phyloP scores from a whole-genome alignment of 1,140 invertebrate genomes.

The Delia radicum region DNA sequence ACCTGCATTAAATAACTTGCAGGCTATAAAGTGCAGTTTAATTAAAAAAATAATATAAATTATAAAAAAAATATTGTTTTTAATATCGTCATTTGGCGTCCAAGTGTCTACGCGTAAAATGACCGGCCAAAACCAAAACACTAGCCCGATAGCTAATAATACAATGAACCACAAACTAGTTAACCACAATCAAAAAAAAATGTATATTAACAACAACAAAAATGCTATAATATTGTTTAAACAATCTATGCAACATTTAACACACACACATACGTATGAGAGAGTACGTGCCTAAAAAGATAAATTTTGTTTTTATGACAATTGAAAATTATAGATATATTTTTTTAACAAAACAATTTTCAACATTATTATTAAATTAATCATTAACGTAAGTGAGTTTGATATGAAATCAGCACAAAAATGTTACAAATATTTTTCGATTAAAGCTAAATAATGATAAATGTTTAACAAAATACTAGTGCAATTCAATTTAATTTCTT shows the following conservation, averaged over 20 bases:
- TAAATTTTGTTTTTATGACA: not conserved
- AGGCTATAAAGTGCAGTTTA: not conserved
- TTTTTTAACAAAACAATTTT: no score
- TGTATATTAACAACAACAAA: not conserved
- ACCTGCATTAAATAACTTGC: constrained; percentile 15
- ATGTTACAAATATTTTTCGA: no score
- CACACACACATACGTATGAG: not conserved
- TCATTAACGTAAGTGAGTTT: no score
- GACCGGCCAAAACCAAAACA: not conserved
- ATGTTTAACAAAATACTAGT: no score
- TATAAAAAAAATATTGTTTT: not conserved
- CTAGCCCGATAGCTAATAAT: not conserved
- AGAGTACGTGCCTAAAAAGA: not conserved
- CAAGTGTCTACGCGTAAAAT: not conserved
- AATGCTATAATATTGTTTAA: constrained; percentile 3
- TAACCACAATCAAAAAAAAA: not conserved
- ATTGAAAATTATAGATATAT: not conserved
- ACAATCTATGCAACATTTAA: no score
- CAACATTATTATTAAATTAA: no score
- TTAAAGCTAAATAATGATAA: no score
- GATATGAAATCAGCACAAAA: no score
- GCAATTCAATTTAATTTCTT: not conserved
- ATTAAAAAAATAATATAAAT: not conserved
- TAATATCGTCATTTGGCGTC: not conserved
- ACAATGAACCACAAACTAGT: not conserved